Percentiles rank a stretch among this genome's conserved stretches.
phyloP scores from a whole-genome alignment of 2,797 vertebrate genomes.

The Vespertilio murinus region DNA sequence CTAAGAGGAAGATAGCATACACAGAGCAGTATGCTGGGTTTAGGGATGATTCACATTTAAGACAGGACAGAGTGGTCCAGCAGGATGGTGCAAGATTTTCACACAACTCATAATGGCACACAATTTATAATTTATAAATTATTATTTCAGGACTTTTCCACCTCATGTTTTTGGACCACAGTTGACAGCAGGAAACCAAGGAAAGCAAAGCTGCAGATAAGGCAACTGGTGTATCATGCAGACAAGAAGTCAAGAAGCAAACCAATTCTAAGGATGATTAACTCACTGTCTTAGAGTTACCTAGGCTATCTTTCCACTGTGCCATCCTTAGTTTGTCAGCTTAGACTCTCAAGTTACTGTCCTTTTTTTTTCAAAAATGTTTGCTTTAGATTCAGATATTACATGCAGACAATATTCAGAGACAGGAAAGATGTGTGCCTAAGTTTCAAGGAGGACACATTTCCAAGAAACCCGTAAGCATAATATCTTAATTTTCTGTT shows the following conservation, averaged over 20 bases:
- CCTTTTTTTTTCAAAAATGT: neutral
- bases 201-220: neutral
- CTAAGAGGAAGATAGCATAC: neutral
- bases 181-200: neutral
- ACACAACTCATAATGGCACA: neutral
- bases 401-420: neutral
- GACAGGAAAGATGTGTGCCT: neutral
- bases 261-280: neutral
- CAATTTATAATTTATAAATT: neutral
- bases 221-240: neutral
- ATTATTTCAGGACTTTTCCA: neutral
- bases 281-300: neutral
- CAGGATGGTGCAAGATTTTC: neutral
- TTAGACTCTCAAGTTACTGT: neutral
- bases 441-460: neutral
- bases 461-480: neutral
- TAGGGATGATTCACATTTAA: neutral
- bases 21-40: neutral
- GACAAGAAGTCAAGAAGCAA: neutral
- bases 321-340: neutral
- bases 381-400: slow-evolving; percentile 6
- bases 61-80: neutral
- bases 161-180: neutral
- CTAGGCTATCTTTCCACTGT: neutral
- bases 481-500: neutral